phyloP scores from a whole-genome alignment of 2,113 vertebrate genomes.

The Fulmarus glacialis region DNA sequence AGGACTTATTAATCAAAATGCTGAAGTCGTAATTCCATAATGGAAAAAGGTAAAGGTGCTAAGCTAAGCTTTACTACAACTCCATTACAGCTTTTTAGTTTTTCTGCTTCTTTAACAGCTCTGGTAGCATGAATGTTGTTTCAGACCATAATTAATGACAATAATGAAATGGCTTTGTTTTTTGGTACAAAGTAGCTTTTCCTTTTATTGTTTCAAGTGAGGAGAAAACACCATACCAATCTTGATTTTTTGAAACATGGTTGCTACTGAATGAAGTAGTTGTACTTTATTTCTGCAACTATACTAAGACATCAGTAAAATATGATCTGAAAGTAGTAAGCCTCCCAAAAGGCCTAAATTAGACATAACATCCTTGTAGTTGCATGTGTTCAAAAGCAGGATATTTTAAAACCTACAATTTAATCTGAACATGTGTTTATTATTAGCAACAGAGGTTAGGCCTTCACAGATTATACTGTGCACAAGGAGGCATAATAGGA shows the following conservation, averaged over 20 bases:
- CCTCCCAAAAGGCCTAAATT: not conserved
- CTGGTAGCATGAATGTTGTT: not conserved
- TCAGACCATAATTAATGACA: not conserved
- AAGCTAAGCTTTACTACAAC: not conserved
- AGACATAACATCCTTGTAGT: not conserved
- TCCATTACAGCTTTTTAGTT: not conserved
- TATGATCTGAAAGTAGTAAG: not conserved
- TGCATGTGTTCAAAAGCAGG: not conserved
- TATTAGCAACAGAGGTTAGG: not conserved
- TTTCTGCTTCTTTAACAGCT: not conserved
- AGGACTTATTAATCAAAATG: conserved; percentile 35
- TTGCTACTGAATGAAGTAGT: not conserved
- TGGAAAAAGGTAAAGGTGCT: not conserved
- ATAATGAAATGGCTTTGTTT: not conserved
- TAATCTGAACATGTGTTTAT: not conserved
- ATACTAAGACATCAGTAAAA: not conserved
- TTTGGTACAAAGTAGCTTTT: not conserved
- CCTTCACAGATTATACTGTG: not conserved
- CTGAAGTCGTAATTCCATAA: not conserved
- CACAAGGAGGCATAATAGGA: not conserved
- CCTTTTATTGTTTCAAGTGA: not conserved
- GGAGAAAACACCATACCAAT: not conserved
- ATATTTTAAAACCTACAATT: not conserved
- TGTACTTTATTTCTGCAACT: not conserved
- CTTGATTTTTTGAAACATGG: not conserved